Conservation (phyloP, 2,113 vertebrate species). For the Euleptes europaea region DNA sequence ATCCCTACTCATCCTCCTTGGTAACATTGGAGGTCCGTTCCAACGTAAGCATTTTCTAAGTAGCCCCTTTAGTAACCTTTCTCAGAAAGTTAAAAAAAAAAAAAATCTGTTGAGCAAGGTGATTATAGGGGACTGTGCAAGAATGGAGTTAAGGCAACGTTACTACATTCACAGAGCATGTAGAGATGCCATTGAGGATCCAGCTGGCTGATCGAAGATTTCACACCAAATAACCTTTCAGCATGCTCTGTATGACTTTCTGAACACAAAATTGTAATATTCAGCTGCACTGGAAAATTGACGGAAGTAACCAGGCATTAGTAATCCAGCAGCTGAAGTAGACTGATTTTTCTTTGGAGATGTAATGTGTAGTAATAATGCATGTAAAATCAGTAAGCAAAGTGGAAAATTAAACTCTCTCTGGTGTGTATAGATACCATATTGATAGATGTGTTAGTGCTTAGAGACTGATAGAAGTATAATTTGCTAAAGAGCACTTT, state of each 20-base stretch:
- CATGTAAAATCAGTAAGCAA: conserved; percentile 15
- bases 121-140: background rate
- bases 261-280: background rate
- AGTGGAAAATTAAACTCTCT: conserved; percentile 12
- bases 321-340: background rate
- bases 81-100: background rate
- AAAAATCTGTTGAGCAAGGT: background rate
- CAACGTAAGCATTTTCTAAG: background rate
- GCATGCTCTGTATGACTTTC: background rate
- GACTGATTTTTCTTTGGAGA: conserved; percentile 1
- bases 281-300: background rate
- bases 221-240: background rate
- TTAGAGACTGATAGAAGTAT: conserved; percentile 4
- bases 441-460: conserved; percentile 9
- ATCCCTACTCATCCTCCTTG: too few species aligned
- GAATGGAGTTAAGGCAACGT: background rate
- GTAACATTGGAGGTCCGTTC: background rate
- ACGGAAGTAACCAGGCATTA: background rate
- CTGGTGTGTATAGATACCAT: background rate
- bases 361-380: background rate
- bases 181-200: background rate
- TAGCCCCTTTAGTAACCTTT: background rate
- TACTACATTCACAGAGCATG: background rate
- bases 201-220: background rate
- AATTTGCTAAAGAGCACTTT: conserved; percentile 10